Evolutionary conservation across 2,888 invertebrate species (phyloP), one percentile per base, ranked within the genome.

Genomic region (Theretra japonica): DNA sequence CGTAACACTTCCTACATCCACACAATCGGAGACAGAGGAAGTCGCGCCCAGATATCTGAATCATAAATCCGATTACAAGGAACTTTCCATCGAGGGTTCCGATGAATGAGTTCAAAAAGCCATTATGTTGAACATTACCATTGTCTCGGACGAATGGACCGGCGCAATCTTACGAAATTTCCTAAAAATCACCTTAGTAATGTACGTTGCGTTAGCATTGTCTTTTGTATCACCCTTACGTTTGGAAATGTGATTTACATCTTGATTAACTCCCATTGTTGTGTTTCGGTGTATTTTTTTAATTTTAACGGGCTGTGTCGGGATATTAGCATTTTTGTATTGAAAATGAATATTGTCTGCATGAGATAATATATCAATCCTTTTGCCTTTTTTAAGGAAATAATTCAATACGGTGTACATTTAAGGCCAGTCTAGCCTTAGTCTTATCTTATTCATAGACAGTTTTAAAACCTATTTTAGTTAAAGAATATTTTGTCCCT

Each of bases 151-250:
- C 92, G 90, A 94, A 91, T 90, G 91, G 88, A 81, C 90, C 87
- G 85, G 86, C 87, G 92, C 91, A 93, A 93, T 92, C 92, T 93
- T 93, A 92, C 92, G 92, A 93, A 93, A 93, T 94, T 94, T 90
- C 90, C 91, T 90, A 91, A 93, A 92, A 90, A 82, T 88, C 86
- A 89, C 88, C 86, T 88, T 86, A 84, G 87, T 87, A 90, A 87
- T 87, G 88, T 91, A 53, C 71, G 71, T 82, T 82, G 83, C 88
- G 75, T 75, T 87, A 6, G 53, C 89, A 90, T 91, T 91, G 91
- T 91, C 86, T 89, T 87, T 83, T 84, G 77, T 77, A 74, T 75
- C 60, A 48, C 65, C 41, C 62, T 65, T 48, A 23, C 21, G 41
- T 65, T 53, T 48, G 41, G 41, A 41, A 70, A 62, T 71, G 65